Evolutionary conservation across 2,888 invertebrate species (phyloP), one percentile per base, ranked within the genome.

Genomic region (Eupithecia subfuscata): DNA sequence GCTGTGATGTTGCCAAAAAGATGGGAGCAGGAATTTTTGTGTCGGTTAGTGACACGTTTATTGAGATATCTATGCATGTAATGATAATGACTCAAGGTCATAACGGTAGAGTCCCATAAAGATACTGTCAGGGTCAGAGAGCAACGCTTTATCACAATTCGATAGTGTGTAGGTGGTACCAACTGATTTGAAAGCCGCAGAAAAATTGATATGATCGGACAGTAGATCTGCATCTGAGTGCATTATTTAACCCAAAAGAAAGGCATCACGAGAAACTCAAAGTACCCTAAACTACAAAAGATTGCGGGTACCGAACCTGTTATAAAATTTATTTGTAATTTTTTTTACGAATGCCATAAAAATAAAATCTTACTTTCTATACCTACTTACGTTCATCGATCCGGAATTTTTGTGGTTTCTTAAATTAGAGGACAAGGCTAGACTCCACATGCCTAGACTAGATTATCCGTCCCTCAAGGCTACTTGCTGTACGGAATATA

Each of bases 1-100:
- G 25, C 45, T 43, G 77, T 37, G 71, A 65, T 65, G 63, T 63
- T 75, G 75, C 77, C 77, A 77, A 75, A 67, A 69, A 71, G 48
- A 73, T 74, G 40, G 40, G 9, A 67, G 64, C 71, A 75, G 71
- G 75, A 75, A 77, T 77, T 73, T 75, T 63, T 34, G 56, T 72
- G 45, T 37, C 34, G 56, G 74, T 71, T 73, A 71, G 71, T 63
- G 69, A 75, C 76, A 70, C 67, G 65, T 63, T 71, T 71, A 45
- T 45, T 45, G 69, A 40, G 8, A 64, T 72, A 70, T 69, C n/a
- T 52, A 37, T 25, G 34, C 6, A 71, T 74, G 69, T 56, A 25
- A n/a, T 65, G 34, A 37, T 22, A 43, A 22, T 43, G 43, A 43
- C 1, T 22, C 70, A 73, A 75, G 74, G 74, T 67, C 60, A 65